Evolutionary conservation across 37 sponge, comb jelly and placozoan species (phyloP).

Genomic region (Spongia lamella): DNA sequence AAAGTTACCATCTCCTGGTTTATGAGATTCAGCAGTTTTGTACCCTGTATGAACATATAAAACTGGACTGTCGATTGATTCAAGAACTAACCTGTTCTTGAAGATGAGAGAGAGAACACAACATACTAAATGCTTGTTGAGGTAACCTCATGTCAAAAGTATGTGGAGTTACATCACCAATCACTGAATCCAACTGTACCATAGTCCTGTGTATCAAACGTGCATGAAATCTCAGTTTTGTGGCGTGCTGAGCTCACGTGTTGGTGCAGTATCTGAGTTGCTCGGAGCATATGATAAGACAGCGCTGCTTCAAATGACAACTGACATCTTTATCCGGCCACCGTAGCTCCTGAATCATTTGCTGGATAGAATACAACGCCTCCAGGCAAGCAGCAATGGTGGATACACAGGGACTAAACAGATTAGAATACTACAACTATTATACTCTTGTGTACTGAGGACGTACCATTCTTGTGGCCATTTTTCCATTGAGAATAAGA

Average conservation of each 20-base stretch:
- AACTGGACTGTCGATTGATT: no score
- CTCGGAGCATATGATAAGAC: constrained; percentile 11
- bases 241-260: constrained; percentile 18
- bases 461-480: no score
- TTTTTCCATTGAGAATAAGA: no score
- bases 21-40: no score
- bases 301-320: constrained; percentile 5
- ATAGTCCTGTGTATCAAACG: neutral
- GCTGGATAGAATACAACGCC: constrained; percentile 37
- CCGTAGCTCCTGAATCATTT: constrained; percentile 32
- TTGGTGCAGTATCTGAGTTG: constrained; percentile 20
- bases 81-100: constrained; percentile 16
- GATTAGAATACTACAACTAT: no score
- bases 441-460: no score
- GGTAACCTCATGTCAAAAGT: constrained; percentile 14
- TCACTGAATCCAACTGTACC: neutral
- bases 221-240: no score
- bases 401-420: constrained; percentile 18
- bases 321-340: constrained; percentile 56
- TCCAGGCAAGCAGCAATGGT: constrained; percentile 36
- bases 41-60: no score
- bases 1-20: no score
- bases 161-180: neutral
- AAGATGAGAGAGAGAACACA: constrained; percentile 53
- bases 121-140: constrained; percentile 30